A percentile compares a stretch with the other conserved stretches of the same genome.
phyloP scores from a whole-genome alignment of 2,113 vertebrate genomes.

The Petaurus breviceps region DNA sequence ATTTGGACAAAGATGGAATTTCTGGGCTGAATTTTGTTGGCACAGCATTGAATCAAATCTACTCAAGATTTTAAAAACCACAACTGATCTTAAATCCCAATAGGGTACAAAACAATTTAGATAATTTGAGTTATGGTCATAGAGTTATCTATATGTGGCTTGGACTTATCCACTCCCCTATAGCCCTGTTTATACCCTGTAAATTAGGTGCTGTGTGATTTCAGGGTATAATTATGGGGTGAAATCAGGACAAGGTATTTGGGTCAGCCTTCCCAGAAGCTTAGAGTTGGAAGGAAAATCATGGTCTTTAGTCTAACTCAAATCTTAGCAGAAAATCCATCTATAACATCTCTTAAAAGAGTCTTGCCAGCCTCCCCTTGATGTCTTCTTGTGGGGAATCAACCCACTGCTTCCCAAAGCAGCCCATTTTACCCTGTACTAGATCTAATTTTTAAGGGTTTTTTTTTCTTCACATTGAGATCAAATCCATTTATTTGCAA shows the following conservation, averaged over 20 bases:
- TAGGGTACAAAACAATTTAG: background rate
- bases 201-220: background rate
- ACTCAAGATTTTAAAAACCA: constrained; percentile 4
- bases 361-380: background rate
- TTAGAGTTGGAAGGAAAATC: background rate
- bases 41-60: background rate
- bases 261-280: background rate
- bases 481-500: background rate
- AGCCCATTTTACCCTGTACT: background rate
- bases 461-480: background rate
- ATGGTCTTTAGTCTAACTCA: background rate
- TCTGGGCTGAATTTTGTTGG: background rate
- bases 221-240: background rate
- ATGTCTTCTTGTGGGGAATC: background rate
- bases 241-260: background rate
- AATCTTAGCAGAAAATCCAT: background rate
- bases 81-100: background rate
- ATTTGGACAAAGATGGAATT: background rate
- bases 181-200: background rate
- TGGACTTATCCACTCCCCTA: background rate
- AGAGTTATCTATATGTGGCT: background rate
- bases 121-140: background rate
- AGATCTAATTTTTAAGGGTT: background rate
- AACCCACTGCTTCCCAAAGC: background rate
- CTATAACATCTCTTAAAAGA: background rate